Percentiles rank a stretch among this genome's conserved stretches.
Evolutionary conservation across 2,113 vertebrate species (phyloP).

Genomic region (Strix uralensis): DNA sequence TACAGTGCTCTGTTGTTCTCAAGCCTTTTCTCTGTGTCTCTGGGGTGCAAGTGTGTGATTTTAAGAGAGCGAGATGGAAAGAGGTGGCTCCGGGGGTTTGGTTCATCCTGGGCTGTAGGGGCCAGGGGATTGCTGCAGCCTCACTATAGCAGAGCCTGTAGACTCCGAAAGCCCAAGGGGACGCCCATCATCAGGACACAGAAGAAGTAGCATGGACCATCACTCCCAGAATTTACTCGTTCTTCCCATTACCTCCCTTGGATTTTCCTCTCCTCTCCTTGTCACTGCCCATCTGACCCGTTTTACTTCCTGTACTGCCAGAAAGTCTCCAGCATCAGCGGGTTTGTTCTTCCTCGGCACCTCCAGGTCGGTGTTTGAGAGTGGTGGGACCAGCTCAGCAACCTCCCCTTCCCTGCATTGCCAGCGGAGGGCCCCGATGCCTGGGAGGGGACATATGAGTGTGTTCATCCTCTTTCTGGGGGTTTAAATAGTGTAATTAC

Average conservation of each 20-base stretch:
- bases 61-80: background rate
- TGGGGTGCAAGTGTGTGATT: rapidly evolving
- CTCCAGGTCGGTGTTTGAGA: background rate
- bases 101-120: background rate
- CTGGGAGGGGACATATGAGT: background rate
- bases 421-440: background rate
- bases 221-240: background rate
- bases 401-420: background rate
- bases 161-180: background rate
- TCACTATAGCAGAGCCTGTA: background rate
- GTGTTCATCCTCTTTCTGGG: background rate
- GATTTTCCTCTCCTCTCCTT: background rate
- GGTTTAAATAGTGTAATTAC: too few relatives aligned
- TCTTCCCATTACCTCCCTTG: background rate
- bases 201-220: background rate
- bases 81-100: rapidly evolving
- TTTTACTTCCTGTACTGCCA: background rate
- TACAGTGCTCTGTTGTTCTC: background rate
- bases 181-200: rapidly evolving
- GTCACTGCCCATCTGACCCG: too few relatives aligned
- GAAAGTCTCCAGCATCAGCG: background rate
- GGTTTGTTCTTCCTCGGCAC: too few relatives aligned
- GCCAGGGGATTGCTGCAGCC: background rate
- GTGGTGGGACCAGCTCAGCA: background rate
- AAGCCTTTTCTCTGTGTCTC: background rate